Base-by-base conservation (phyloP, 2,113 vertebrate genomes). In the Onychostoma macrolepis region DNA sequence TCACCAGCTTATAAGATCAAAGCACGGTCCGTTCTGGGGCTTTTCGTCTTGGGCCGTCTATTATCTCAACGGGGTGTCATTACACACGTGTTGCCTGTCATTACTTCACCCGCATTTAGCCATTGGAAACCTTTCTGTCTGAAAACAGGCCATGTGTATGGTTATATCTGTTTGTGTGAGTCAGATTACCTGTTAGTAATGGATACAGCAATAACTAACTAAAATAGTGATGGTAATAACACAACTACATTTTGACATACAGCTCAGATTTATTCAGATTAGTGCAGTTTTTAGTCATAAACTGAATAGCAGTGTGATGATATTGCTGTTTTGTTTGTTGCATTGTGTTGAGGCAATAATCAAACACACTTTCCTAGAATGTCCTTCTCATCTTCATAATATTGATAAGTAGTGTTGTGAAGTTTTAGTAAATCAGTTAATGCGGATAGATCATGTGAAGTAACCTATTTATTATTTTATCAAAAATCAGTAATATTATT, bases 61-160 rank as follows among this genome's bases (percentile, higher is more conserved):
- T 94, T 94, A 93, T 94, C 92, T 90, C 88, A 75, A 81, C 36
- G 91, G 91, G 90, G 90, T 94, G 93, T 94, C 90, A 94, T 95
- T 95, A 94, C 89, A 85, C 80, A 26, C 41, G 86, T 84, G 85
- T 86, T 89, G 85, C 67, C 90, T 80, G 88, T 86, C 93, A 88
- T 93, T 93, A 94, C 91, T 84, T 77, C 86, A 90, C 83, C 85
- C 83, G 71, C 28, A 75, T 87, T 65, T 75, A 78, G 63, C 83
- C 69, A 80, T 81, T 86, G 77, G 78, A 88, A 89, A 71, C 79
- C 87, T 90, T 90, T 85, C 56, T 61, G 43, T 83, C 48, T 82
- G 84, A 81, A 87, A 87, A 83, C 63, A 56, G 89, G 80, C 72
- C 38, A 8, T 76, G 38, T 84, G 33, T 83, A 43, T 21, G 38